Evolutionary conservation across 2,888 invertebrate genomes (phyloP), one percentile per base, ranked within the genome.

Genomic region (Saturnia japonica): DNA sequence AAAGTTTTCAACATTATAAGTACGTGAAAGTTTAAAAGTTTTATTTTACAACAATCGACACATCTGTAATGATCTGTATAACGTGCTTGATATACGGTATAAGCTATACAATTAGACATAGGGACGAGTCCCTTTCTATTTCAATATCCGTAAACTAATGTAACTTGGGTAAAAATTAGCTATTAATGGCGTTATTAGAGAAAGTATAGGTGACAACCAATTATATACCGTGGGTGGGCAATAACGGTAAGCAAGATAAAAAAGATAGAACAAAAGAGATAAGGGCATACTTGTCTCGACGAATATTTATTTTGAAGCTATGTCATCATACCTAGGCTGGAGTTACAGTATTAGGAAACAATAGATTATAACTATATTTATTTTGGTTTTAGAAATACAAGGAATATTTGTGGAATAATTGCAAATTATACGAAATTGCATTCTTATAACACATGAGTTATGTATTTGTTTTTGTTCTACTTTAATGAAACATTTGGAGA

Each of bases 161-260:
- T n/a, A 54, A 54, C 11, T 22, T 22, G 11, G 19, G n/a, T 28
- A 64, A 47, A 60, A 60, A 14, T 70, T 60, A 67, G 57, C 47
- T 16, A 60, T 45, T 60, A 67, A 45, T 51, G 51, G 57, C 40
- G 11, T 45, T 43, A 25, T 3, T 16, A 25, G 47, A 14, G 25
- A 25, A 60, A 60, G 57, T 28, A 60, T 28, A 60, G 57, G 57
- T 60, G 57, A 60, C 60, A 57, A 45, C 45, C 34, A 70, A 60
- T 68, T 70, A 70, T 22, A 60, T 16, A 51, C 25, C 57, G 60
- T 68, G 70, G 67, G 70, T 70, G 70, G 70, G n/a, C 67, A 60
- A 25, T 60, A 70, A 34, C 57, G 16, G 57, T 67, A 54, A 51
- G 54, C 25, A 43, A 68, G 70, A 70, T 70, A 70, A 70, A 69